These are phyloP conservation scores for Globodera rostochiensis DNA, from an alignment of 1,140 invertebrate genomes.

Conservation along the genomic window DNA sequence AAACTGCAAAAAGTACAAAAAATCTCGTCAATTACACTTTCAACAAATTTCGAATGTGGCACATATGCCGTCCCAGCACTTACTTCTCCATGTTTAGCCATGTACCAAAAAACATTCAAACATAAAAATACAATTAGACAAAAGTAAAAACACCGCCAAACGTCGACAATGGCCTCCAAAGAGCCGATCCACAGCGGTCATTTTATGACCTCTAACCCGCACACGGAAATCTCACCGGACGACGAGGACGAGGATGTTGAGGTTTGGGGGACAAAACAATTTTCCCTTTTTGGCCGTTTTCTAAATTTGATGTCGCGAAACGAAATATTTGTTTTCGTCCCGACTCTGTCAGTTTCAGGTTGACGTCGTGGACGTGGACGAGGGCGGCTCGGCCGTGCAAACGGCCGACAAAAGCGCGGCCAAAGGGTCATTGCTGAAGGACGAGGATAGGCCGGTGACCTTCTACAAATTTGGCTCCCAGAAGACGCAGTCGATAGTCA, in stretches of 20 bases:
- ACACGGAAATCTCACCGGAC: conserved; percentile 55
- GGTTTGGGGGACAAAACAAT: conserved; percentile 19
- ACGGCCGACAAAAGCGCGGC: conserved; percentile 33
- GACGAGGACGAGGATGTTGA: conserved; percentile 65
- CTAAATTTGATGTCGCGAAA: neutral
- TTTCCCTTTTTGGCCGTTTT: neutral
- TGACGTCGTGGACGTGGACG: conserved; percentile 63
- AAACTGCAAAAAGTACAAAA: too few relatives aligned
- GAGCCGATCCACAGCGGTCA: conserved; percentile 65
- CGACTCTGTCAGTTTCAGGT: conserved; percentile 46
- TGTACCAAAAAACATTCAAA: conserved; percentile 11
- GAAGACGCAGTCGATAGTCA: conserved; percentile 65
- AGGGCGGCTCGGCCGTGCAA: conserved; percentile 26
- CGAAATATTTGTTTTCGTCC: too few relatives aligned
- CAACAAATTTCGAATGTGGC: too few relatives aligned
- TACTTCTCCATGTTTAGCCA: neutral
- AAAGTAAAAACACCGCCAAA: neutral
- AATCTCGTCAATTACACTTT: too few relatives aligned
- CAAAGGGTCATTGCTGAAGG: conserved; percentile 37
- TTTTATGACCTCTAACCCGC: conserved; percentile 66
- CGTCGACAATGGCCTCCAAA: conserved; percentile 37
- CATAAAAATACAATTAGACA: conserved; percentile 10
- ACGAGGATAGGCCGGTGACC: conserved; percentile 63
- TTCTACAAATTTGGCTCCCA: conserved; percentile 65
- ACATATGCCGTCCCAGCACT: neutral